Conservation (phyloP, 2,888 invertebrate species). For the Pyrrhosoma nymphula region DNA sequence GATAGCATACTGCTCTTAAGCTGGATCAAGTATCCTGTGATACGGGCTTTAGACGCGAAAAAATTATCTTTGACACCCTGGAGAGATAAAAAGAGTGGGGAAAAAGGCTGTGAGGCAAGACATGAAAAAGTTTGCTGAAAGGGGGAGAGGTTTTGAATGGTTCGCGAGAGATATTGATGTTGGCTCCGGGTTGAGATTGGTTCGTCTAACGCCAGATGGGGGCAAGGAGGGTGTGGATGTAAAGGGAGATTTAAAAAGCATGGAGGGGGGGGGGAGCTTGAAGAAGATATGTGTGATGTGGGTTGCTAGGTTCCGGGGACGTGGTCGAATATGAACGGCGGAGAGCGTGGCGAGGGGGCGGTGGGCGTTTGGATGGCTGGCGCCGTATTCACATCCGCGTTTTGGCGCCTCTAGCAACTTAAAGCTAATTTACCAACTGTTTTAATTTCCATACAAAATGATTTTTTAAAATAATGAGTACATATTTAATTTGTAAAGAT, state of each 20-base stretch:
- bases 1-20: no score
- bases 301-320: not conserved
- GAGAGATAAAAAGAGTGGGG: not conserved
- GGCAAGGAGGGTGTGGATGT: not conserved
- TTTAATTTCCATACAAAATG: no score
- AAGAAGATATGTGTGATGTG: not conserved
- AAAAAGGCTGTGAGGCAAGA: not conserved
- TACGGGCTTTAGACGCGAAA: no score
- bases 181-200: not conserved
- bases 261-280: not conserved
- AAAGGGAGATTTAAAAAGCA: not conserved
- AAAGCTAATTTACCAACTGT: no score
- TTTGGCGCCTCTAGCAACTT: no score
- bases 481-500: no score
- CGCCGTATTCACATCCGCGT: no score
- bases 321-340: not conserved
- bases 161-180: slow-evolving; percentile 1
- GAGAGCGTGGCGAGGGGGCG: no score
- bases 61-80: not conserved
- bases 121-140: not conserved
- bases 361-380: no score
- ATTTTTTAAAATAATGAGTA: no score
- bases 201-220: not conserved
- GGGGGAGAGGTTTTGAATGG: not conserved
- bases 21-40: no score